Base-by-base conservation (phyloP, 1,140 invertebrate species). In the Oryzaephilus surinamensis region DNA sequence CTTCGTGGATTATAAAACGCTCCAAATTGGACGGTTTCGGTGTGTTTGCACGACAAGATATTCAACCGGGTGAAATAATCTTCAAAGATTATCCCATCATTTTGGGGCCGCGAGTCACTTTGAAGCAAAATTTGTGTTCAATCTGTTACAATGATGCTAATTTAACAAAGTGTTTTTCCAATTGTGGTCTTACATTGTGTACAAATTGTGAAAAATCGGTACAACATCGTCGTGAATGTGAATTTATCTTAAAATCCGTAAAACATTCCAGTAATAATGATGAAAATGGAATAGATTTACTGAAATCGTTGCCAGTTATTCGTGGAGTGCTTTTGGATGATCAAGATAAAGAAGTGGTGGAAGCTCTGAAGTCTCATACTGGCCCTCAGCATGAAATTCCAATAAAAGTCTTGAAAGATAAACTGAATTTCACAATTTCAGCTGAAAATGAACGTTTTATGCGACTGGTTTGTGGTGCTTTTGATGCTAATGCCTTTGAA, bases 401-500 rank as follows among this genome's bases (percentile, higher is more conserved):
- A 69, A 64, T 81, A 15, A 61, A 67, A 23, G 54, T 72, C 7
- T 59, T 81, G n/a, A 69, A 72, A 46, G 34, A 46, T 15, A 60
- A 65, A 39, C 72, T 58, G 31, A 29, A 68, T 50, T 72, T 76
- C 27, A 53, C 68, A 26, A 64, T 75, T 44, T 63, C 65, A 2
- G 47, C 66, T 10, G 57, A 70, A 16, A 76, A 81, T n/a, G 68
- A 76, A 54, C 52, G 72, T 16, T 63, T 77, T 26, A 73, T 86
- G 63, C 64, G 57, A 6, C 57, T 60, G 16, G 69, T 73, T 0
- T 77, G 77, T 47, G 70, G 69, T 32, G 70, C 73, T 17, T 67
- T 84, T 44, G 79, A 85, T 52, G 77, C 80, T 2, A 85, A 84
- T 50, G 77, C 80, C 5, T 84, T 82, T 46, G 81, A 85, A 65